Conservation (phyloP, 2,888 invertebrate genomes). For the Caenorhabditis drosophilae region DNA sequence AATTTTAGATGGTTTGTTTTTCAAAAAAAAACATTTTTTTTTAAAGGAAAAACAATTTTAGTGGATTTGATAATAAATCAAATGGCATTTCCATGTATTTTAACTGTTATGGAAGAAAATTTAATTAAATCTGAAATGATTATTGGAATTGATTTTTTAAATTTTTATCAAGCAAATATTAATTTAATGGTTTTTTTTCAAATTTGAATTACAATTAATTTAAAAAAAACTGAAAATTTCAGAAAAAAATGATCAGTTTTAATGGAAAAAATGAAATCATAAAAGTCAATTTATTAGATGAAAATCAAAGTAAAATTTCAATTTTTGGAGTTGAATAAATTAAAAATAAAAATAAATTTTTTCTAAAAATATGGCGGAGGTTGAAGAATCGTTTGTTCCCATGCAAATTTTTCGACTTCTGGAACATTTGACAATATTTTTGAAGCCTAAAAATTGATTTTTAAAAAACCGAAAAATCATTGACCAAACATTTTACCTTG, state of each 20-base stretch:
- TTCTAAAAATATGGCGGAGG: constrained; percentile 8
- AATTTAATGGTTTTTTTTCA: constrained; percentile 11
- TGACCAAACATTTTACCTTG: no score
- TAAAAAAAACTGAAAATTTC: neutral
- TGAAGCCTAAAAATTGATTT: neutral
- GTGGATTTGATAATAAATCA: constrained; percentile 14
- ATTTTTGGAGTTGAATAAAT: no score
- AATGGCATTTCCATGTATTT: constrained; percentile 5
- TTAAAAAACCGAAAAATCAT: no score
- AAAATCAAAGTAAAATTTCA: no score
- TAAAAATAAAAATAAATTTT: no score
- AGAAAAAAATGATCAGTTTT: neutral
- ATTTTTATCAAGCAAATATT: constrained; percentile 6
- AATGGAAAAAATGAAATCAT: neutral
- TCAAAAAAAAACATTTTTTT: neutral
- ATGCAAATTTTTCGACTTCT: constrained; percentile 9
- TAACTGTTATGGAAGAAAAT: constrained; percentile 16
- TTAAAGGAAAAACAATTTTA: neutral
- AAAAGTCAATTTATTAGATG: neutral
- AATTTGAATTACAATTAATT: constrained; percentile 3
- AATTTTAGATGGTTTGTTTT: constrained; percentile 14
- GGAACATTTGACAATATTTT: constrained; percentile 6
- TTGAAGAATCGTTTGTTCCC: constrained; percentile 11
- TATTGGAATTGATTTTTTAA: constrained; percentile 24
- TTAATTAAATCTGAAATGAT: constrained; percentile 3